Evolutionary conservation across 1,140 invertebrate genomes (phyloP).

Genomic region (Asobara japonica): DNA sequence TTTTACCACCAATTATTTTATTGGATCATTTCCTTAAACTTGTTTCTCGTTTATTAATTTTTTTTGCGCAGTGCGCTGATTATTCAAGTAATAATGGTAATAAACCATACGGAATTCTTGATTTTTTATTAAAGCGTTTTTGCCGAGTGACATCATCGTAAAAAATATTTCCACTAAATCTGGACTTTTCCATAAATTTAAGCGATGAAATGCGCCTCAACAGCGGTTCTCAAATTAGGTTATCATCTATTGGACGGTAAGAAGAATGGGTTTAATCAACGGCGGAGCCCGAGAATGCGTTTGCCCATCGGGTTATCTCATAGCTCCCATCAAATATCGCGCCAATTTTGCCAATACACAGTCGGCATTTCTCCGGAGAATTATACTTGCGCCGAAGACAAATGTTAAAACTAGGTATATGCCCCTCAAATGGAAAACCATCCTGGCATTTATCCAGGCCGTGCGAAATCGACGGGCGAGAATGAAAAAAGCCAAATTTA

Average conservation of each 20-base stretch:
- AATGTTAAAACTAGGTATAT: not conserved
- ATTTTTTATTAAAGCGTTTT: too few species aligned
- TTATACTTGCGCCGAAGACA: not conserved
- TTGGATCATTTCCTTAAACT: too few species aligned
- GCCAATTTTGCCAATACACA: not conserved
- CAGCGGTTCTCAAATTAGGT: slow-evolving; percentile 51
- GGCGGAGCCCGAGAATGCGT: not conserved
- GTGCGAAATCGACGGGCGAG: not conserved
- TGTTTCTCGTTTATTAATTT: too few species aligned
- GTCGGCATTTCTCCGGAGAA: not conserved
- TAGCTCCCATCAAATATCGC: not conserved
- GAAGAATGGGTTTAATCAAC: not conserved
- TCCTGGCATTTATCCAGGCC: not conserved
- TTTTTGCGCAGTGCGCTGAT: too few species aligned
- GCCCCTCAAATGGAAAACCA: not conserved
- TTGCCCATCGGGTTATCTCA: not conserved
- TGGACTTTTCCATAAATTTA: not conserved
- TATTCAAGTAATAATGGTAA: too few species aligned
- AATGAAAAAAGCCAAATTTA: not conserved
- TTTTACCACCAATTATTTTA: too few species aligned
- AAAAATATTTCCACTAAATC: not conserved
- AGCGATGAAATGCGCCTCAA: slow-evolving; percentile 44
- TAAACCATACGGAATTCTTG: too few species aligned
- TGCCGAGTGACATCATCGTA: too few species aligned
- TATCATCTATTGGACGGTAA: not conserved